Percentiles rank a stretch among this genome's conserved stretches.
Evolutionary conservation across 2,888 invertebrate species (phyloP).

Genomic region (Myopa tessellatipennis): DNA sequence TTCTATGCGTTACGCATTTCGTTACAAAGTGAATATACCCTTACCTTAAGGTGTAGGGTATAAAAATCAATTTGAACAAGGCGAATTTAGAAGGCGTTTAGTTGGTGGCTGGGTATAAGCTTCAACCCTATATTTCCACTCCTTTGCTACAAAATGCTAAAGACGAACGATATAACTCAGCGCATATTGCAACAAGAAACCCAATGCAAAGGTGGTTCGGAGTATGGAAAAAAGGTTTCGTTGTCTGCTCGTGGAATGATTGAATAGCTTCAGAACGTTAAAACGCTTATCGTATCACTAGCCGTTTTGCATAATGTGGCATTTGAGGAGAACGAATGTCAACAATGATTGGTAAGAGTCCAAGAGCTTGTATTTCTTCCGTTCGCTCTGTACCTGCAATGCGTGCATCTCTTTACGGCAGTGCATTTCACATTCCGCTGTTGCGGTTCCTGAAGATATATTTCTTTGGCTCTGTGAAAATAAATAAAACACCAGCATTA

Average conservation of each 20-base stretch:
- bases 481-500: not conserved
- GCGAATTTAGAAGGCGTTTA: too few relatives aligned
- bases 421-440: not conserved
- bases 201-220: not conserved
- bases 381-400: slow-evolving; percentile 1
- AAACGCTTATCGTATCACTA: too few relatives aligned
- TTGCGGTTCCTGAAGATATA: not conserved
- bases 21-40: too few relatives aligned
- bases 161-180: not conserved
- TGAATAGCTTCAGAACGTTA: too few relatives aligned
- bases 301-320: too few relatives aligned
- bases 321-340: too few relatives aligned
- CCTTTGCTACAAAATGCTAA: not conserved
- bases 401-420: not conserved
- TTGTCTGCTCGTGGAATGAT: too few relatives aligned
- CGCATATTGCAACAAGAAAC: not conserved
- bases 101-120: too few relatives aligned
- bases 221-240: slow-evolving; percentile 1
- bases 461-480: not conserved
- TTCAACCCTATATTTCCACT: not conserved
- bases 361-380: not conserved
- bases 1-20: too few relatives aligned
- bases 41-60: too few relatives aligned
- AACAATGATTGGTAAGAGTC: too few relatives aligned
- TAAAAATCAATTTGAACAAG: too few relatives aligned